Conservation (phyloP, 2,113 vertebrate species). For the Synchiropus splendidus region DNA sequence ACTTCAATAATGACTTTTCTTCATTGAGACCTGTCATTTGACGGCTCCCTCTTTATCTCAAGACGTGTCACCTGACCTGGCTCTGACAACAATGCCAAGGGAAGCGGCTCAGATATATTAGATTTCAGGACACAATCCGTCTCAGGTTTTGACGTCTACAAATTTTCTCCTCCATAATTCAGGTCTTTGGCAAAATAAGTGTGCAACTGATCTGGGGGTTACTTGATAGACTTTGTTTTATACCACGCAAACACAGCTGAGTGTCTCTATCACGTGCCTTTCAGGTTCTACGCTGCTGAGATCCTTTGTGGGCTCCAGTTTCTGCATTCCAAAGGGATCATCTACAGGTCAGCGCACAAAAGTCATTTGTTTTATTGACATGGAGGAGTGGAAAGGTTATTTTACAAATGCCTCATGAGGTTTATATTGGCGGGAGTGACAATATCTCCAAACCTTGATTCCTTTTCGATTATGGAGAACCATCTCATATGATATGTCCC, state of each 20-base stretch:
- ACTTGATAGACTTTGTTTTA: too few relatives aligned
- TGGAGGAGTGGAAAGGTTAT: not conserved
- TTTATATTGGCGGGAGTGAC: too few relatives aligned
- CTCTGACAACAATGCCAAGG: slow-evolving; percentile 27
- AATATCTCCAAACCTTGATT: too few relatives aligned
- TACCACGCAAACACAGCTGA: slow-evolving; percentile 16
- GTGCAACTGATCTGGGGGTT: too few relatives aligned
- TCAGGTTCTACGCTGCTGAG: slow-evolving; percentile 92
- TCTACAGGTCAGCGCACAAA: slow-evolving; percentile 81
- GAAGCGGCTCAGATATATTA: slow-evolving; percentile 33
- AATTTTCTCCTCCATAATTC: slow-evolving; percentile 61
- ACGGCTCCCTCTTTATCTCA: not conserved
- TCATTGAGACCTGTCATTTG: slow-evolving; percentile 1
- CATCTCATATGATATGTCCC: too few relatives aligned
- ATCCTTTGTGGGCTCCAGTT: slow-evolving; percentile 93
- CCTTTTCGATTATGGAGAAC: too few relatives aligned
- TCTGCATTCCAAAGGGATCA: slow-evolving; percentile 88
- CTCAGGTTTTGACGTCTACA: slow-evolving; percentile 53
- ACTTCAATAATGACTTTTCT: too few relatives aligned
- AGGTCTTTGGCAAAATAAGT: slow-evolving; percentile 29
- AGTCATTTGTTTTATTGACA: not conserved
- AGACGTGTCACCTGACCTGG: slow-evolving; percentile 4
- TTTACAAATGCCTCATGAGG: too few relatives aligned
- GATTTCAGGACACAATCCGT: slow-evolving; percentile 18
- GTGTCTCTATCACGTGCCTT: slow-evolving; percentile 12